A percentile compares a stretch with the other conserved stretches of the same genome.
phyloP scores from a whole-genome alignment of 1,140 invertebrate genomes.

The Bombus huntii region DNA sequence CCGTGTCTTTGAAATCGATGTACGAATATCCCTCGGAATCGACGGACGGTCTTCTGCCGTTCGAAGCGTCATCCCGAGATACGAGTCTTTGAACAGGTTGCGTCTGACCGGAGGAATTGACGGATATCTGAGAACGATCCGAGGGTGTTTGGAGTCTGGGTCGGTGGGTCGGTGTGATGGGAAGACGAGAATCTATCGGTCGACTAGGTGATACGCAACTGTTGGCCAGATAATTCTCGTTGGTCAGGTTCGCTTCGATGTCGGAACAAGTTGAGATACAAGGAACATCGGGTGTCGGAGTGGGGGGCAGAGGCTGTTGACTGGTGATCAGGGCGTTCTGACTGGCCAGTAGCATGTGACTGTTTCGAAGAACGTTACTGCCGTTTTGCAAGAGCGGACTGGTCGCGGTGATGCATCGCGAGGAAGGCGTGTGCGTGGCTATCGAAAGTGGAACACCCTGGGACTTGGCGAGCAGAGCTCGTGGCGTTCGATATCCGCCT shows the following conservation, averaged over 20 bases:
- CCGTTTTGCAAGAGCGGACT: constrained; percentile 51
- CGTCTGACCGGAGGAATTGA: background rate
- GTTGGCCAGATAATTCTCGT: constrained; percentile 34
- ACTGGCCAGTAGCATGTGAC: constrained; percentile 63
- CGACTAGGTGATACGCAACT: constrained; percentile 31
- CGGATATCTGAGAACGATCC: constrained; percentile 14
- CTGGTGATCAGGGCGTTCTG: constrained; percentile 69
- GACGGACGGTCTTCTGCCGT: constrained; percentile 67
- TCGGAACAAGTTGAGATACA: constrained; percentile 2
- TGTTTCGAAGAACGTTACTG: constrained; percentile 52
- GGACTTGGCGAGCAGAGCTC: constrained; percentile 72
- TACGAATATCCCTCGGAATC: constrained; percentile 78
- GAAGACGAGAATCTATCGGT: constrained; percentile 57
- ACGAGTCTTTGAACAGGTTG: background rate
- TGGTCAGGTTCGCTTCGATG: constrained; percentile 11
- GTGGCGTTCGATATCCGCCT: constrained; percentile 77
- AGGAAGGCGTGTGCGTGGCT: constrained; percentile 56
- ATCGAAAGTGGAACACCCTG: constrained; percentile 69
- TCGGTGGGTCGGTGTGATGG: constrained; percentile 71
- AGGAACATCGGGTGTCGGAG: background rate
- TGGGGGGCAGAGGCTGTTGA: constrained; percentile 38
- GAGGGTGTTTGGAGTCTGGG: constrained; percentile 27
- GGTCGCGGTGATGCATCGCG: constrained; percentile 26
- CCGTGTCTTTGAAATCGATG: constrained; percentile 71
- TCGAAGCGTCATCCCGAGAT: constrained; percentile 8